Conservation (phyloP, 2,797 vertebrate genomes). For the Tinamus major region DNA sequence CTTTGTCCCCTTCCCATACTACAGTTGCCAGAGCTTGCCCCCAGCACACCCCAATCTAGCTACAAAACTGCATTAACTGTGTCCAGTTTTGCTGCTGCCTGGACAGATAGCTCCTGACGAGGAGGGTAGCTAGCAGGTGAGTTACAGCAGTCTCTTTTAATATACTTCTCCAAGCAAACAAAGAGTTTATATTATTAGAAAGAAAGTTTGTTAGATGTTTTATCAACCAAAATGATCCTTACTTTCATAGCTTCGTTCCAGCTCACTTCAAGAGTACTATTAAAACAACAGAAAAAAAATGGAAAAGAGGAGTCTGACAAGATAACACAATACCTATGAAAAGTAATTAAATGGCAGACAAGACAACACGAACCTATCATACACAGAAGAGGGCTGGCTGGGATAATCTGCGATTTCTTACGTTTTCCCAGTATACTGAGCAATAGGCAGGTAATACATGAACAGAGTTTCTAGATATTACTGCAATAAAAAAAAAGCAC, state of each 20-base stretch:
- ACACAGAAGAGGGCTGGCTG: not conserved
- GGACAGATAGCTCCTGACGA: not conserved
- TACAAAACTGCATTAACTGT: not conserved
- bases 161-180: not conserved
- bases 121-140: fast-evolving
- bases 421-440: fast-evolving
- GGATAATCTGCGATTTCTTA: fast-evolving
- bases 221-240: not conserved
- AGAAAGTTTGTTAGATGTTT: not conserved
- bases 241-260: not conserved
- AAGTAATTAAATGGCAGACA: not conserved
- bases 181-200: not conserved
- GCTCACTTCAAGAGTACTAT: not conserved
- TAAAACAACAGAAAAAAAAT: not conserved
- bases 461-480: not conserved
- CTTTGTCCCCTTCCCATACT: not conserved
- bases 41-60: not conserved
- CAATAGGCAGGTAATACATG: not conserved
- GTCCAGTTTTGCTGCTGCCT: not conserved
- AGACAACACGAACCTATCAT: not conserved
- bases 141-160: not conserved
- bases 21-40: not conserved
- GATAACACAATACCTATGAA: not conserved
- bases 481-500: not conserved
- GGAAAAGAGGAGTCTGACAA: not conserved